A percentile compares a stretch with the other conserved stretches of the same genome.
Conservation (phyloP, 2,797 vertebrate species). For the Pangasius larnaudii region DNA sequence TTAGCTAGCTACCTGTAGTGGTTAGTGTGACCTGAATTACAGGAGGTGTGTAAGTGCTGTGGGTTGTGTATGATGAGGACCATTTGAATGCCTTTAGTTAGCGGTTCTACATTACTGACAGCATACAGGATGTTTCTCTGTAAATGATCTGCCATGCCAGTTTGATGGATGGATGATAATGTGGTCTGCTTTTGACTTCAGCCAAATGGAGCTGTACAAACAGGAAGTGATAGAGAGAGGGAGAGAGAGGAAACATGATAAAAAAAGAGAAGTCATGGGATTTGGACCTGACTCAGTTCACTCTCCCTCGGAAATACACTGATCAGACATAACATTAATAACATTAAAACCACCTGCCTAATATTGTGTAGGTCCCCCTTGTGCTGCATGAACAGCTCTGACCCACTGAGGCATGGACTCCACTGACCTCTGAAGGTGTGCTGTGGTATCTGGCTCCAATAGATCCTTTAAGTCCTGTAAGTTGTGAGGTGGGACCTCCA, state of each 20-base stretch:
- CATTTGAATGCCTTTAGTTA: too few species aligned
- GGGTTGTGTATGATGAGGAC: not conserved
- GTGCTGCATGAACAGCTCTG: too few species aligned
- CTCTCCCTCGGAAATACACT: not conserved
- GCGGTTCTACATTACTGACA: not conserved
- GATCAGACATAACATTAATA: too few species aligned
- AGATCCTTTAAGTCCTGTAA: too few species aligned
- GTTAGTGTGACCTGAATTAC: too few species aligned
- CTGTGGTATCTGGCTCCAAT: too few species aligned
- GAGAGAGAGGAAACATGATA: not conserved
- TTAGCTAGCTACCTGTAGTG: not conserved
- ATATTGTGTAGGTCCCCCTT: too few species aligned
- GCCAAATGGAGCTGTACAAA: slow-evolving; percentile 19
- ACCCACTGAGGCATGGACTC: too few species aligned
- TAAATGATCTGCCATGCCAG: not conserved
- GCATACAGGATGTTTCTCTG: not conserved
- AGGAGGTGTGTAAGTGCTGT: not conserved
- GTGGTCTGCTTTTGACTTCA: not conserved
- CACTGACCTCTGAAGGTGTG: too few species aligned
- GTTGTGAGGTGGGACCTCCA: too few species aligned
- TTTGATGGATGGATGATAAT: not conserved
- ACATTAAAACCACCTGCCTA: too few species aligned
- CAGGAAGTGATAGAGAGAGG: slow-evolving; percentile 14
- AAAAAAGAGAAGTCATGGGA: slow-evolving; percentile 23
- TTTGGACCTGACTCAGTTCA: not conserved